Base-by-base conservation (phyloP, 1,140 invertebrate genomes). In the Ctenoplectra terminalis region DNA sequence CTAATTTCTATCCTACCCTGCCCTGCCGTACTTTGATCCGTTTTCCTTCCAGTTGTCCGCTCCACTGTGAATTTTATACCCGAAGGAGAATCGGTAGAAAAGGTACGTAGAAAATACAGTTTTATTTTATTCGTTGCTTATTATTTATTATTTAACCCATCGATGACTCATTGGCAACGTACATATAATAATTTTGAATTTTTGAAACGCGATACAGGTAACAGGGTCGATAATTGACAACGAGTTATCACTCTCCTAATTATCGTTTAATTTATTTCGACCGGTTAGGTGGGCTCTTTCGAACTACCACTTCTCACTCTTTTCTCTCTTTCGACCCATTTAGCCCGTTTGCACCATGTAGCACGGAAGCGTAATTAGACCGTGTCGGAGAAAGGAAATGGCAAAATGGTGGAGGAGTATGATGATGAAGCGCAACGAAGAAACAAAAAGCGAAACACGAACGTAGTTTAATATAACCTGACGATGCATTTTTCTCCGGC, bases 321-420 rank as follows among this genome's bases (percentile, higher is more conserved):
- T 52, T 40, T 40, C 20, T 60, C 54, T 81, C 40, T 66, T 75
- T 66, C 61, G 17, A 40, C 50, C 37, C 70, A 66, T 81, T 81
- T 81, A 63, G 23, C 50, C 43, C 29, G 50, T 66, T 81, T 48
- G 48, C 71, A 23, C 37, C 37, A 17, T 66, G 60, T 54, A 66
- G 40, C 78, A 58, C 61, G 78, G 71, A 75, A 75, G 71, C 71
- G 71, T 71, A 75, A 81, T 81, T 81, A 74, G 40, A 75, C 78
- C 70, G 71, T 40, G 71, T 58, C 46, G 71, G 71, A 63, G 71
- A 46, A 81, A 64, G 78, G 61, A 81, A 74, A 66, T n/a, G 40
- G 61, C 17, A 48, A 40, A 52, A 73, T 40, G 46, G 77, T 5
- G 50, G 46, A 64, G 78, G 23, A 56, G 78, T 29, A 64, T 23